Percentiles rank a stretch among this genome's conserved stretches.
These are phyloP conservation scores for Gorsachius magnificus DNA, from an alignment of 2,797 vertebrate genomes.

Conservation along the genomic window DNA sequence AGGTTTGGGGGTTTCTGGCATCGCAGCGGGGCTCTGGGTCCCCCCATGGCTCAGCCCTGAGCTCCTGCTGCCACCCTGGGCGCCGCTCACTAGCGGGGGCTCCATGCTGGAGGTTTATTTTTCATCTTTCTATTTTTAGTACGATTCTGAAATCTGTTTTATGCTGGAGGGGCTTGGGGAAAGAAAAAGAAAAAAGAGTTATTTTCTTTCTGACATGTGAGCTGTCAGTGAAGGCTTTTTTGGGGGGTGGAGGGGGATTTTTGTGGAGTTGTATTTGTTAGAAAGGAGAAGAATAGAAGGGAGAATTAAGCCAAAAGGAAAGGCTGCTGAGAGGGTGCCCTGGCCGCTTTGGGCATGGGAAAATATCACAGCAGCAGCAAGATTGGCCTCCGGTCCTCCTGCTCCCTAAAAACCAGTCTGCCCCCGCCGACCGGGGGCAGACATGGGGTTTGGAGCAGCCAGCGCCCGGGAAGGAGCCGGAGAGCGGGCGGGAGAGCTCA, in stretches of 20 bases:
- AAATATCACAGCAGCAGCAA: background rate
- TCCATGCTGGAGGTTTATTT: background rate
- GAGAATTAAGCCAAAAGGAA: background rate
- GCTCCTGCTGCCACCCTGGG: background rate
- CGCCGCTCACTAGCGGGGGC: background rate
- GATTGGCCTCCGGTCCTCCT: background rate
- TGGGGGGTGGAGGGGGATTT: background rate
- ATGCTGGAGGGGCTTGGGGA: background rate
- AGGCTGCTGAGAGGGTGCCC: background rate
- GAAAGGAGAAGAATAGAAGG: background rate
- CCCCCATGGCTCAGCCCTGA: background rate
- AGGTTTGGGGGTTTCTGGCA: background rate
- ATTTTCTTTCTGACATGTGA: background rate
- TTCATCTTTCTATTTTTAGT: constrained; percentile 29
- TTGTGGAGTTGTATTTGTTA: accelerated
- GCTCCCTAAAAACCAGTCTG: background rate
- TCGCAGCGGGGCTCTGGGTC: accelerated
- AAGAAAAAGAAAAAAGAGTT: background rate
- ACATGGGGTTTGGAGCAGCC: accelerated
- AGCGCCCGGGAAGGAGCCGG: accelerated
- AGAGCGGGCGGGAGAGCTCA: accelerated
- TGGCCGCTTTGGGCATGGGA: background rate
- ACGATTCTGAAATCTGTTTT: background rate
- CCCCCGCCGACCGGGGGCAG: background rate
- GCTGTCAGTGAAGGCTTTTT: background rate